These are phyloP conservation scores for Esox masquinongy DNA, from an alignment of 2,797 vertebrate species.

Conservation along the genomic window DNA sequence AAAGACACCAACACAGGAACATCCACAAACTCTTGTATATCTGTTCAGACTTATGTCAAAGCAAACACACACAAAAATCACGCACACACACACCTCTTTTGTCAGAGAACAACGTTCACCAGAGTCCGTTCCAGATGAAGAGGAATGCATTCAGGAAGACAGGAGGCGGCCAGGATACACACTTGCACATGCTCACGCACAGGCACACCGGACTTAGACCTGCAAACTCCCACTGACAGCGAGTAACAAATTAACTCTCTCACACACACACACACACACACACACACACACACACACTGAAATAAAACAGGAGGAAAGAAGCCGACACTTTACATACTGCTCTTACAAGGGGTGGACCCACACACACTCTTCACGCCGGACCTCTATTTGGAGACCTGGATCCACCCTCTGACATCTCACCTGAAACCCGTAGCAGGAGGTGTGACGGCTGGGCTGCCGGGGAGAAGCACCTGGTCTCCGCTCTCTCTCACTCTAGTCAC, in stretches of 20 bases:
- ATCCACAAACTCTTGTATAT: constrained; percentile 7
- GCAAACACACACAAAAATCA: not conserved
- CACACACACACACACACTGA: constrained; percentile 11
- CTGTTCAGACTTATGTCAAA: constrained; percentile 6
- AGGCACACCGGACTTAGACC: not conserved
- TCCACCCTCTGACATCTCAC: not conserved
- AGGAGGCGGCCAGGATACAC: constrained; percentile 12
- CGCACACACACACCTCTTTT: constrained; percentile 3
- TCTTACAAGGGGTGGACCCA: not conserved
- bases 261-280: constrained; percentile 8
- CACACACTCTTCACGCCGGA: not conserved
- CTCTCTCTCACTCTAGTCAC: not conserved
- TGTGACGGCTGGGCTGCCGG: not conserved
- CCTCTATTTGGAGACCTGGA: constrained; percentile 12
- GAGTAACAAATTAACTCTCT: not conserved
- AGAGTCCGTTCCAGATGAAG: constrained; percentile 15
- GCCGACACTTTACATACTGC: not conserved
- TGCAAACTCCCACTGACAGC: no score
- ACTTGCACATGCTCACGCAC: constrained; percentile 4
- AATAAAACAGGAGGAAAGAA: not conserved
- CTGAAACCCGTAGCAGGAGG: not conserved
- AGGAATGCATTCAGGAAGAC: constrained; percentile 6
- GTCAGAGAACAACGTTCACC: not conserved
- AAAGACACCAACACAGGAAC: not conserved
- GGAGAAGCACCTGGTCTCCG: constrained; percentile 17